These are phyloP conservation scores for Calcarius lapponicus DNA, from an alignment of 2,797 vertebrate genomes.

Conservation along the genomic window DNA sequence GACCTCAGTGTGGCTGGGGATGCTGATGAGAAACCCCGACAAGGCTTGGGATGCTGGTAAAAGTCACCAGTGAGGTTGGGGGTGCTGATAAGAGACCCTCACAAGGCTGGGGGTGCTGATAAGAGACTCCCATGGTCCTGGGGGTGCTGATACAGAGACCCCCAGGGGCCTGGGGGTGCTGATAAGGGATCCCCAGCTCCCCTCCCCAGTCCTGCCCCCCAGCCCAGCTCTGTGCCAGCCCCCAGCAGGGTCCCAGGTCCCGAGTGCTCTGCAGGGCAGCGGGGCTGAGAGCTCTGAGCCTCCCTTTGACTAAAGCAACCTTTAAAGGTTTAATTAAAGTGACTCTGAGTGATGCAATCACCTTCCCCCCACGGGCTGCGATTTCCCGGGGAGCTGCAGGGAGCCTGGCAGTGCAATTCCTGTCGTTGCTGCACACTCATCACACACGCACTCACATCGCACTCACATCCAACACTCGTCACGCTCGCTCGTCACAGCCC, in stretches of 20 bases:
- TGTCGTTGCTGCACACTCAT: background rate
- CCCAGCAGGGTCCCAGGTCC: accelerated
- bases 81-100: too few relatives aligned
- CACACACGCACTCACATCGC: background rate
- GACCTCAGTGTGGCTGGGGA: accelerated
- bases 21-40: too few relatives aligned
- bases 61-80: too few relatives aligned
- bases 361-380: background rate
- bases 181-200: background rate
- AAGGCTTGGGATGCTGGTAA: too few relatives aligned
- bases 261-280: accelerated
- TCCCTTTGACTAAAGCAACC: background rate
- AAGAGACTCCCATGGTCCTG: too few relatives aligned
- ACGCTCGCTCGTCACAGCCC: background rate
- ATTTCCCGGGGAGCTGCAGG: background rate
- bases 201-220: background rate
- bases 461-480: background rate
- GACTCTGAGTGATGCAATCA: background rate
- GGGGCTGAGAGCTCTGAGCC: background rate
- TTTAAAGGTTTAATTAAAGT: slow-evolving; percentile 31
- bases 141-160: too few relatives aligned
- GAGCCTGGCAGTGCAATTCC: background rate
- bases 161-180: too few relatives aligned
- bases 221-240: background rate
- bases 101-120: too few relatives aligned